Conservation (phyloP, 2,113 vertebrate species). For the Xenopus laevis region DNA sequence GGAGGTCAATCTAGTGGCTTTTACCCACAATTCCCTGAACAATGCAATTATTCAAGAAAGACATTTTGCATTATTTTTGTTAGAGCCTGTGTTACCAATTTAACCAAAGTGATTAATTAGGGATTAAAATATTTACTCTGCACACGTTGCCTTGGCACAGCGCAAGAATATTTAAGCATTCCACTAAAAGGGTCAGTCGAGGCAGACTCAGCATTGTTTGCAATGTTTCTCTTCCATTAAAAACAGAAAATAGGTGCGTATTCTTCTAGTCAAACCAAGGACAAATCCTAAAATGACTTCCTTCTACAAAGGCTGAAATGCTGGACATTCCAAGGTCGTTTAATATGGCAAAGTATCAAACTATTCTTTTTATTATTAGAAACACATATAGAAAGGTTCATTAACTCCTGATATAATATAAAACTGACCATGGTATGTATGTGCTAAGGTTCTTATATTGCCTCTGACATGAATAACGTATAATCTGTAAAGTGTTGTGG, state of each 20-base stretch:
- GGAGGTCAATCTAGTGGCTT: slow-evolving; percentile 74
- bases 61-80: slow-evolving; percentile 83
- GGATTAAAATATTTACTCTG: slow-evolving; percentile 86
- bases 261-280: slow-evolving; percentile 41
- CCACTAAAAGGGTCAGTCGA: slow-evolving; percentile 78
- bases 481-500: too few relatives aligned
- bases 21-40: slow-evolving; percentile 80
- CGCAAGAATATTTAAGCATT: slow-evolving; percentile 78
- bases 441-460: too few relatives aligned
- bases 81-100: slow-evolving; percentile 83
- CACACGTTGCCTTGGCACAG: slow-evolving; percentile 77
- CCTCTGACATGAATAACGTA: too few relatives aligned
- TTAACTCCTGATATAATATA: too few relatives aligned
- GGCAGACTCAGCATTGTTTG: slow-evolving; percentile 71
- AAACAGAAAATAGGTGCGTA: slow-evolving; percentile 69
- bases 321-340: neutral
- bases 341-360: neutral
- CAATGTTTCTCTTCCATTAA: slow-evolving; percentile 66
- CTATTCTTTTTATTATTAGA: too few relatives aligned
- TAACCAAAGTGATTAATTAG: slow-evolving; percentile 84
- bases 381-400: too few relatives aligned
- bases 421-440: too few relatives aligned
- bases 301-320: neutral
- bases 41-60: slow-evolving; percentile 82
- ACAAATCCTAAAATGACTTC: neutral